Percentiles rank a stretch among this genome's conserved stretches.
Evolutionary conservation across 2,888 invertebrate genomes (phyloP).

Genomic region (Bellardia pandia): DNA sequence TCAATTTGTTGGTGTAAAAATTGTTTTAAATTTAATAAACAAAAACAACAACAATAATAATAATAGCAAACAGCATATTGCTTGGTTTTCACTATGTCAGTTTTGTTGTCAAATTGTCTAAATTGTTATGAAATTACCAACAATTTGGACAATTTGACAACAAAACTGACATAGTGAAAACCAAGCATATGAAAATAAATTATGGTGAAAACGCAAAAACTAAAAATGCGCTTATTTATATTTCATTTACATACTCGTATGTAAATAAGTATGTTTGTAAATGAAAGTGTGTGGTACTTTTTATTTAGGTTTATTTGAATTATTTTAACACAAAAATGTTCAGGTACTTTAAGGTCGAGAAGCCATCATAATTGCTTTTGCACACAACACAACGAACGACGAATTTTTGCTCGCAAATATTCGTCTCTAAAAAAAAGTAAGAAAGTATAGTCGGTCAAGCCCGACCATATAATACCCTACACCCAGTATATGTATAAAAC

Average conservation of each 20-base stretch:
- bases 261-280: neutral
- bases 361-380: constrained; percentile 25
- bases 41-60: neutral
- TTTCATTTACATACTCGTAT: neutral
- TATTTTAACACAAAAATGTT: neutral
- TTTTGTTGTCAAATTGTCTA: too few species aligned
- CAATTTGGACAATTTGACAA: too few species aligned
- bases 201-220: constrained; percentile 12
- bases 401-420: too few species aligned
- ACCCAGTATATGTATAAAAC: too few species aligned
- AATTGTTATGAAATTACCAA: too few species aligned
- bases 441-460: too few species aligned
- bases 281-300: neutral
- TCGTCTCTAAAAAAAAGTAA: too few species aligned
- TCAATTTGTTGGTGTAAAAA: neutral
- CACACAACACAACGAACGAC: neutral
- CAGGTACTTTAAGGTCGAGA: neutral
- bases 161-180: too few species aligned
- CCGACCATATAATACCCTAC: too few species aligned
- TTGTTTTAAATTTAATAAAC: neutral
- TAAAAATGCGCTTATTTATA: constrained; percentile 13
- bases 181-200: too few species aligned
- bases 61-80: neutral
- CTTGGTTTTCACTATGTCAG: too few species aligned
- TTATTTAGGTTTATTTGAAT: constrained; percentile 5